A percentile compares a stretch with the other conserved stretches of the same genome.
phyloP scores from a whole-genome alignment of 2,888 invertebrate genomes.

The Scaptomyza reducta region DNA sequence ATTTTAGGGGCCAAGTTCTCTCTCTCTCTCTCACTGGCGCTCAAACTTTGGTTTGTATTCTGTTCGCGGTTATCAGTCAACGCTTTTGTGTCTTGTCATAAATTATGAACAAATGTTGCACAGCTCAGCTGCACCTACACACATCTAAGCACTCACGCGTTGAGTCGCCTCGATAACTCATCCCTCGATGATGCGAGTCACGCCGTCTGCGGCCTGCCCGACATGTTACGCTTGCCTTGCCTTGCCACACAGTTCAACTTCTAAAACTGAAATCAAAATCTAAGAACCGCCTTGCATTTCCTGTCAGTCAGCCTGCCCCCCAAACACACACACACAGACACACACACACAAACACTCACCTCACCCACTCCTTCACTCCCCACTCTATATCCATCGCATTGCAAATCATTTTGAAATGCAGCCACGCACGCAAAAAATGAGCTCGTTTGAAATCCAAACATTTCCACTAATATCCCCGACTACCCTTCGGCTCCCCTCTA shows the following conservation, averaged over 20 bases:
- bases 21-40: not conserved
- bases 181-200: constrained; percentile 61
- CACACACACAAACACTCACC: not conserved
- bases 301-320: constrained; percentile 38
- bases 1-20: constrained; percentile 14
- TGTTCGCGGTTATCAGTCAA: constrained; percentile 67
- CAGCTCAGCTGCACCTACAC: constrained; percentile 14
- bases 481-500: constrained; percentile 8
- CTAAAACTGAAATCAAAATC: constrained; percentile 42
- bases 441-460: constrained; percentile 79
- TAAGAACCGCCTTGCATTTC: constrained; percentile 67
- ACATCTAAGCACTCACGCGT: constrained; percentile 57
- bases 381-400: constrained; percentile 41
- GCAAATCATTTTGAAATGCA: constrained; percentile 77
- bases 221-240: constrained; percentile 65
- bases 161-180: constrained; percentile 70
- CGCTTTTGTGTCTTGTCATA: constrained; percentile 62
- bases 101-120: constrained; percentile 61
- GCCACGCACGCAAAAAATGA: constrained; percentile 78
- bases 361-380: constrained; percentile 5
- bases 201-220: constrained; percentile 71
- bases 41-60: constrained; percentile 2
- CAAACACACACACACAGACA: not conserved
- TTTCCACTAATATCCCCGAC: constrained; percentile 30
- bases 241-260: constrained; percentile 32